Evolutionary conservation across 2,888 invertebrate species (phyloP).

Genomic region (Gisinianus flammeolus): DNA sequence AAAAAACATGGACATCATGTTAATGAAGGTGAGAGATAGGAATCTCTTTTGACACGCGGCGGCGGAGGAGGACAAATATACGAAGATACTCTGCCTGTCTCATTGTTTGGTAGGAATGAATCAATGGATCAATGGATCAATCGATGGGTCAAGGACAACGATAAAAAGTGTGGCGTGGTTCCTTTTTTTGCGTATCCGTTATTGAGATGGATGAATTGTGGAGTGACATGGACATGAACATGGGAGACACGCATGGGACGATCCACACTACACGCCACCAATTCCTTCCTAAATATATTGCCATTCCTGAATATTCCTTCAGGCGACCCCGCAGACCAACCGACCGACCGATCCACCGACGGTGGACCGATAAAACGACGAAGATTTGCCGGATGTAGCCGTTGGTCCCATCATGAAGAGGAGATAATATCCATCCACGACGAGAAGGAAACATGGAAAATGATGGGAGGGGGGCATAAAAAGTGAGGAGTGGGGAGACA

Average conservation of each 20-base stretch:
- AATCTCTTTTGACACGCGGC: background rate
- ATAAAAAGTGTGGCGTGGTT: no score
- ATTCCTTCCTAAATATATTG: background rate
- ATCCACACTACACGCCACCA: background rate
- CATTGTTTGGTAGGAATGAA: no score
- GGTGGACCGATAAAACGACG: background rate
- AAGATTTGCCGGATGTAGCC: background rate
- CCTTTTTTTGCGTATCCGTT: conserved; percentile 3
- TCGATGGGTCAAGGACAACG: no score
- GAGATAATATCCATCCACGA: background rate
- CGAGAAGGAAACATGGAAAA: background rate
- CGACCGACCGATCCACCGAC: no score
- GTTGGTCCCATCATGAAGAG: background rate
- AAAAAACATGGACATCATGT: no score
- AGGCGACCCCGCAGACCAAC: background rate
- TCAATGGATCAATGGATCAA: no score
- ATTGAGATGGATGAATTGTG: conserved; percentile 1
- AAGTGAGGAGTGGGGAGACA: background rate
- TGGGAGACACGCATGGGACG: background rate
- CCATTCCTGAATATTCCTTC: background rate
- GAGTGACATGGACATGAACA: background rate
- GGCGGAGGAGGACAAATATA: background rate
- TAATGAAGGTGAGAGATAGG: no score
- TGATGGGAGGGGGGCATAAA: background rate
- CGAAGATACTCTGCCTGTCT: no score